Conservation (phyloP, 2,888 invertebrate species). For the Crematogaster levior region DNA sequence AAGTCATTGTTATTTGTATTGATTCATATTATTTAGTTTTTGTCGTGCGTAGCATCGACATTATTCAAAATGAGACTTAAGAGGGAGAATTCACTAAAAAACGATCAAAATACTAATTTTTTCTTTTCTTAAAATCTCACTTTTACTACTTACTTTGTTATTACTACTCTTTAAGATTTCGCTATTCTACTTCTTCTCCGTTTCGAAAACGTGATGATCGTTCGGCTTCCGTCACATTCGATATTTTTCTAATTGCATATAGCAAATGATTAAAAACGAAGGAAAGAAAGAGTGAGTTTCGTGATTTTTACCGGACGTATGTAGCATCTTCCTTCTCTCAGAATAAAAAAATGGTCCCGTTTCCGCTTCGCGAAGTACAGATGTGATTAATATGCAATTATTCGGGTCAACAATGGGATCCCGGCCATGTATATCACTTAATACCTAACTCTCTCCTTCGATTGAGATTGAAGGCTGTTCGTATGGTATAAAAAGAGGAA, state of each 20-base stretch:
- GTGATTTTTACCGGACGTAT: constrained; percentile 46
- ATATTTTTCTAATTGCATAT: not conserved
- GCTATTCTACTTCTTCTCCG: no score
- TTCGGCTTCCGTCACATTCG: not conserved
- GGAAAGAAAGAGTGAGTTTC: not conserved
- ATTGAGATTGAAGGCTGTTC: constrained; percentile 39
- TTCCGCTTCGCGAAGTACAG: constrained; percentile 54
- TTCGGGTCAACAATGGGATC: constrained; percentile 61
- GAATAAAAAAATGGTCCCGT: constrained; percentile 55
- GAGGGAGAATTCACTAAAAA: not conserved
- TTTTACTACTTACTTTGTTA: no score
- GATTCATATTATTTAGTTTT: no score
- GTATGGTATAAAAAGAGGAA: constrained; percentile 3
- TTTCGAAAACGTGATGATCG: not conserved
- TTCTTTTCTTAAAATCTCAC: no score
- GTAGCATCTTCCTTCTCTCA: constrained; percentile 11
- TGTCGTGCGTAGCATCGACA: no score
- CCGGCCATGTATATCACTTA: not conserved
- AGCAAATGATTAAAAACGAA: not conserved
- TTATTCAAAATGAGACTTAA: not conserved
- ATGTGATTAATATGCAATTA: constrained; percentile 62
- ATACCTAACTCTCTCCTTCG: constrained; percentile 20
- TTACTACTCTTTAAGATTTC: no score
- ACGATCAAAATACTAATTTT: no score
- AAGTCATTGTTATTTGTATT: no score